Evolutionary conservation across 2,888 invertebrate genomes (phyloP).

Genomic region (Acheta domesticus): DNA sequence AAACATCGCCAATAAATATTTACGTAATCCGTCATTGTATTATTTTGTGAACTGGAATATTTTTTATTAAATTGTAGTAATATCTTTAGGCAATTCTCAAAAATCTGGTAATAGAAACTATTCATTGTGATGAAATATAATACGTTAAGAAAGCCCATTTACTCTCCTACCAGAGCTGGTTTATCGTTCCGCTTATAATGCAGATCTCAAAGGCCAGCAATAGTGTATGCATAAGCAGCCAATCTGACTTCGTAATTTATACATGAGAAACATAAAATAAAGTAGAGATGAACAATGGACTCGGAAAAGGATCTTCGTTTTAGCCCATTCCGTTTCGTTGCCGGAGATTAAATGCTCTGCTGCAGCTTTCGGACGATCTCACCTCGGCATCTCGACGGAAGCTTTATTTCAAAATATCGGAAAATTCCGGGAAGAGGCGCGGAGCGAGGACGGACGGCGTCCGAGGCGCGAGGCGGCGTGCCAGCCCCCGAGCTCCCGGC

Average conservation of each 20-base stretch:
- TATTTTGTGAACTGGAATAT: neutral
- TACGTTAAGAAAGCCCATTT: too few relatives aligned
- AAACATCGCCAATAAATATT: too few relatives aligned
- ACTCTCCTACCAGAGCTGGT: too few relatives aligned
- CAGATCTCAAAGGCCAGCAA: too few relatives aligned
- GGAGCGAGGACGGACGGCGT: neutral
- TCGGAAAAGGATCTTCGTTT: too few relatives aligned
- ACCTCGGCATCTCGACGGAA: neutral
- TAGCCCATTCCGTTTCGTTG: neutral
- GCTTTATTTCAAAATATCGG: conserved; percentile 18
- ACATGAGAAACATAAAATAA: too few relatives aligned
- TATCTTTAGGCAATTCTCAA: neutral
- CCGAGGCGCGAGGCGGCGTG: neutral
- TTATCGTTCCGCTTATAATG: too few relatives aligned
- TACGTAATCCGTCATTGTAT: neutral
- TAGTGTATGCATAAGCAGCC: too few relatives aligned
- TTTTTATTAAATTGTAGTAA: neutral
- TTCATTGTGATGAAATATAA: too few relatives aligned
- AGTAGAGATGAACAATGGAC: too few relatives aligned
- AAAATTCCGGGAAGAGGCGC: neutral
- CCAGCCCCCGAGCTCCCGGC: neutral
- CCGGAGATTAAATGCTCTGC: neutral
- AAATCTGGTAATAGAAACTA: neutral
- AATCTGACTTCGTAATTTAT: too few relatives aligned
- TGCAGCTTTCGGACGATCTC: neutral